Base-by-base conservation (phyloP, 1,140 invertebrate genomes). In the Scylla paramamosain region DNA sequence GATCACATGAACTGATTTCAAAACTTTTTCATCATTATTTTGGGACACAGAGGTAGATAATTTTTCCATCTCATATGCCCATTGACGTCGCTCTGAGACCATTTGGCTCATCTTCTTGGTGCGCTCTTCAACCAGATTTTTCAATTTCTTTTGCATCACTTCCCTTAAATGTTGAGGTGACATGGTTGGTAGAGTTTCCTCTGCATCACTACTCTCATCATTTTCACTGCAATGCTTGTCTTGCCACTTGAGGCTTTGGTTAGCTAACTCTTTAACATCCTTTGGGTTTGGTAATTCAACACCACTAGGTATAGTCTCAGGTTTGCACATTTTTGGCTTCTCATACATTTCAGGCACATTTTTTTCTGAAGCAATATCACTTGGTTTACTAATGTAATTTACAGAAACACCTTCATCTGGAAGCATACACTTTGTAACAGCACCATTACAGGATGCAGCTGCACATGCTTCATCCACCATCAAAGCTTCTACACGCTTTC, bases 51-150 rank as follows among this genome's bases (percentile, higher is more conserved):
- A 77, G n/a, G 67, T 77, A 77, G 20, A 77, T 0, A 95, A 29
- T 31, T 95, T 95, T 77, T 95, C 94, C 39, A 25, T 92, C 25
- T 92, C 46, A 67, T 95, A 95, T 39, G 94, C 94, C 94, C 94
- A 95, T 32, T 95, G 91, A 28, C 94, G 91, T n/a, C 94, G 28
- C 84, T 95, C 91, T 77, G 32, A 91, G 8, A 95, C 86, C 94
- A 93, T 95, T 32, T 95, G 82, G 32, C 87, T 95, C 94, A 95
- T 92, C 59, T 95, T 95, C 77, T 92, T 20, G 67, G 94, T 39
- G 16, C 94, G 83, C 46, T 77, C 48, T 29, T 88, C 83, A n/a
- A 92, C 39, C 20, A 95, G 77, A 67, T 93, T 93, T 28, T 67
- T 84, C 91, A 95, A 89, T 82, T 95, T 95, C 39, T 95, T 91